Evolutionary conservation across 2,888 invertebrate species (phyloP).

Genomic region (Noctua janthina): DNA sequence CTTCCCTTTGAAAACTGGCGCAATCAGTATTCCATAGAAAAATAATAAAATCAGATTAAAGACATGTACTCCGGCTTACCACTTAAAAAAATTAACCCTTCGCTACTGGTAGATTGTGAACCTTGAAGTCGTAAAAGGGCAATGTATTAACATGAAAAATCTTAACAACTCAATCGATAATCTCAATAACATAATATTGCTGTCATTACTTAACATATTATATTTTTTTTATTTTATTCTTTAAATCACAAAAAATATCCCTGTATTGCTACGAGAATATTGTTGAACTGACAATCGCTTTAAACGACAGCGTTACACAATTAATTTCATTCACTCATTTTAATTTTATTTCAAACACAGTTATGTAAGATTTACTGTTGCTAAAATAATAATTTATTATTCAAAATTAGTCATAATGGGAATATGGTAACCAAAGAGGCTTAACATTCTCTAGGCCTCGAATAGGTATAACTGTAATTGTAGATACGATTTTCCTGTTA

Average conservation of each 20-base stretch:
- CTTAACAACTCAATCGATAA: background rate
- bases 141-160: background rate
- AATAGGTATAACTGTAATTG: constrained; percentile 24
- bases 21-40: no score
- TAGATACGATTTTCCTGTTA: constrained; percentile 48
- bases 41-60: no score
- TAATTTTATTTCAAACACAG: background rate
- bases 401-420: constrained; percentile 3
- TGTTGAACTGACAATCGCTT: background rate
- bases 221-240: background rate
- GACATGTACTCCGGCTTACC: no score
- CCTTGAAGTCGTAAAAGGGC: background rate
- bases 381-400: constrained; percentile 17
- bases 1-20: no score
- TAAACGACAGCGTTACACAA: background rate
- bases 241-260: background rate
- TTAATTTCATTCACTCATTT: background rate
- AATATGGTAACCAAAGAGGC: constrained; percentile 5
- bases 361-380: background rate
- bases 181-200: background rate
- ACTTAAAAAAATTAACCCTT: no score
- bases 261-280: background rate
- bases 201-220: no score
- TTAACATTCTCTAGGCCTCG: constrained; percentile 8
- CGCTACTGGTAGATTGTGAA: background rate